Base-by-base conservation (phyloP, 2,113 vertebrate genomes). In the Corynorhinus townsendii region DNA sequence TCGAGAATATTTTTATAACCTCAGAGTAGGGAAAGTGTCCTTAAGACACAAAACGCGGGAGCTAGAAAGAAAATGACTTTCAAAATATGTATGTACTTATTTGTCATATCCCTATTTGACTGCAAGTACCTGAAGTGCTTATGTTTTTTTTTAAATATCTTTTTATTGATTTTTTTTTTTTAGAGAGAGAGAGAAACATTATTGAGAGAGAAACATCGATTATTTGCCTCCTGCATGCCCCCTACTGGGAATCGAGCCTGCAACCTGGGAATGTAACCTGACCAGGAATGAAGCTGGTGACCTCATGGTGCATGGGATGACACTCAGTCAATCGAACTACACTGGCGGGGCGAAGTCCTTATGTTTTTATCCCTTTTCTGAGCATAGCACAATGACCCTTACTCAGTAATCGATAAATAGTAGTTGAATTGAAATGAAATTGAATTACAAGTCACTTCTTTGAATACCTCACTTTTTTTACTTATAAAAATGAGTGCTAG, bases 361-460 rank as follows among this genome's bases (percentile, higher is more conserved):
- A 28, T n/a, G 20, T 84, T 90, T 86, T 86, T 77, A 33, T 59
- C 15, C 24, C 68, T 86, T 69, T 94, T 45, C 30, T 85, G 87
- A 93, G 47, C 22, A 6, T 35, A 80, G 79, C 43, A 59, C 75
- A 64, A 5, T 93, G 84, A 59, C 43, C 38, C 28, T n/a, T 73
- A 66, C 17, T n/a, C 14, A 49, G 28, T 95, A 43, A 86, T 72
- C 28, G 81, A 8, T 93, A 56, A 64, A 12, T 77, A 66, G 4
- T 81, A 89, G 40, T 81, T 93, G 76, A 91, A 15, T 68, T 80
- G 73, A 83, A 93, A 64, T 76, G 20, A 76, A 95, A 79, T 66
- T 28, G 35, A 90, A 71, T 75, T 69, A 33, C 22, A 79, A 35
- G 66, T 54, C 26, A 19, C 26, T 45, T 92, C 71, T 79, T 66